Base-by-base conservation (phyloP, 2,113 vertebrate genomes). In the Hemiprocne comata region DNA sequence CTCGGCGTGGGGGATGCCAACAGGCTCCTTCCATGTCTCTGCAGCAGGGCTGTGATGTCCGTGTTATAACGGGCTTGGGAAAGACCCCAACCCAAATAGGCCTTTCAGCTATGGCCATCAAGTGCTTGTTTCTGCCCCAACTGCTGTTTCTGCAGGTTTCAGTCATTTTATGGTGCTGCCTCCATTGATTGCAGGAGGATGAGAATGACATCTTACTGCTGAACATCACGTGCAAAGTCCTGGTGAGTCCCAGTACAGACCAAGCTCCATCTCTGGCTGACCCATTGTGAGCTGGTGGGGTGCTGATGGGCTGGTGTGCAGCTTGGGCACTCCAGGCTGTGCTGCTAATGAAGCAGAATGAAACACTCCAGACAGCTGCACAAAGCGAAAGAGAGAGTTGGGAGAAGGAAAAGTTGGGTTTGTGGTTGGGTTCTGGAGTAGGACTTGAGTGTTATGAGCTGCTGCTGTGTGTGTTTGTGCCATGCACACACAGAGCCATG, bases 31-130 rank as follows among this genome's bases (percentile, higher is more conserved):
- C 44, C 38, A 12, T 1, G 0, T 15, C 50, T 64, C 34, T 16
- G 33, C 1, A 4, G n/a, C 2, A 2, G 5, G 46, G 31, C 36
- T 51, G 51, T 0, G 4, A 19, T 9, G 48, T 17, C 31, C 1
- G 1, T 3, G n/a, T 69, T 25, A 12, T 21, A 13, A 5, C 0
- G 6, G 57, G 51, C 24, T 88, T 55, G 31, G 53, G 64, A 50
- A 75, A 65, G 62, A 61, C 40, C 17, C 46, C 2, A 1, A 29
- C 25, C 81, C 75, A 33, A 11, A 23, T 0, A 13, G 51, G 81
- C 1, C n/a, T n/a, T n/a, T n/a, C n/a, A n/a, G n/a, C n/a, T n/a
- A 17, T 26, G 48, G 57, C 12, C 6, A 0, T 46, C 29, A 42
- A 75, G 58, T 17, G 33, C 33, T 19, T 16, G 0, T 64, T 87